Evolutionary conservation across 1,140 invertebrate genomes (phyloP).

Genomic region (Ditylenchus dipsaci): DNA sequence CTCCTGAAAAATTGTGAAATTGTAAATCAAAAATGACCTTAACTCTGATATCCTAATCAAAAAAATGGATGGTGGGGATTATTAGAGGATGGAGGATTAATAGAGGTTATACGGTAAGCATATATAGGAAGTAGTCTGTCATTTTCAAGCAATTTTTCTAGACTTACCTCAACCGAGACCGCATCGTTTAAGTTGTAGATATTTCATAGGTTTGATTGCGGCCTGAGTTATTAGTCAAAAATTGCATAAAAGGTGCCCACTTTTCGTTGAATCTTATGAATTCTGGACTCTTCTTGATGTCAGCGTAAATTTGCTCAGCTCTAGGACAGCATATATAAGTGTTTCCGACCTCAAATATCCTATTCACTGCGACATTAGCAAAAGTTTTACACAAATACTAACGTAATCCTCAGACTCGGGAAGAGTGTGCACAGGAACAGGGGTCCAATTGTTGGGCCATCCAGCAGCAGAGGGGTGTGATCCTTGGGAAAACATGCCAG

Average conservation of each 20-base stretch:
- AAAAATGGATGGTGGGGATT: no score
- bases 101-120: no score
- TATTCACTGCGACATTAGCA: no score
- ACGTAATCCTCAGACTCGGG: background rate
- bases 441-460: background rate
- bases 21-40: no score
- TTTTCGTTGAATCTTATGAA: background rate
- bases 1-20: no score
- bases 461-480: background rate
- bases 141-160: no score
- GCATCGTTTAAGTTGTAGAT: constrained; percentile 40
- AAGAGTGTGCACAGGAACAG: background rate
- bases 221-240: constrained; percentile 35
- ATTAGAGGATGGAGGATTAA: no score
- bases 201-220: constrained; percentile 25
- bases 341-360: constrained; percentile 40
- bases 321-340: constrained; percentile 39
- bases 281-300: constrained; percentile 20
- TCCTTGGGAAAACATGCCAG: background rate
- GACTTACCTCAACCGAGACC: constrained; percentile 41
- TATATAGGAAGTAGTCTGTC: no score
- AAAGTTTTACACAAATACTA: no score
- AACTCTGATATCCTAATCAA: no score
- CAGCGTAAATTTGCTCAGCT: constrained; percentile 30
- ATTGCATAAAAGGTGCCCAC: constrained; percentile 35